Evolutionary conservation across 2,113 vertebrate species (phyloP).

Genomic region (Donacobius atricapilla): DNA sequence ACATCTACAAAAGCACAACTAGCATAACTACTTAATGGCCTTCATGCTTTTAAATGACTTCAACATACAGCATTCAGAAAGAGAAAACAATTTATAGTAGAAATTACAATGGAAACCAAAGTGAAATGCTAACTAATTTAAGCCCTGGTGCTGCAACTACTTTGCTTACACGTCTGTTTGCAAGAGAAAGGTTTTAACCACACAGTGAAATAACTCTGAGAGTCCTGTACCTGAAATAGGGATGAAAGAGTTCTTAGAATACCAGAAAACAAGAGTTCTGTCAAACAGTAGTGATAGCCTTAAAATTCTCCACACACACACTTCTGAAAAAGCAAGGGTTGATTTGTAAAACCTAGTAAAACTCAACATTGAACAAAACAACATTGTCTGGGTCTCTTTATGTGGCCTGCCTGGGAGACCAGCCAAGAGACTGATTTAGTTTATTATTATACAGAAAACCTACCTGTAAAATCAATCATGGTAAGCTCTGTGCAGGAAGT

Average conservation of each 20-base stretch:
- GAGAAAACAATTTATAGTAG: background rate
- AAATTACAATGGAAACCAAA: background rate
- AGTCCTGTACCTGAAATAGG: background rate
- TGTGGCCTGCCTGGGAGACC: background rate
- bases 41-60: background rate
- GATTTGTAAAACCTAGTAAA: conserved; percentile 16
- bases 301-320: background rate
- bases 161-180: background rate
- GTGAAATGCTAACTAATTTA: background rate
- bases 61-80: background rate
- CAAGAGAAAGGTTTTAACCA: background rate
- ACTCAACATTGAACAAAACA: background rate
- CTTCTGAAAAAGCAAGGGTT: background rate
- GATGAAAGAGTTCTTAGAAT: background rate
- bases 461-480: conserved; percentile 42
- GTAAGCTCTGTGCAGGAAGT: background rate
- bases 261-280: background rate
- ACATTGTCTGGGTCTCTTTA: background rate
- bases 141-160: background rate
- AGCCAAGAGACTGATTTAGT: background rate
- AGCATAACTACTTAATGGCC: background rate
- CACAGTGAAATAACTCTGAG: background rate
- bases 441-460: background rate
- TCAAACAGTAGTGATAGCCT: background rate
- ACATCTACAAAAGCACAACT: background rate